Conservation (phyloP, 2,113 vertebrate species). For the Eptesicus fuscus region DNA sequence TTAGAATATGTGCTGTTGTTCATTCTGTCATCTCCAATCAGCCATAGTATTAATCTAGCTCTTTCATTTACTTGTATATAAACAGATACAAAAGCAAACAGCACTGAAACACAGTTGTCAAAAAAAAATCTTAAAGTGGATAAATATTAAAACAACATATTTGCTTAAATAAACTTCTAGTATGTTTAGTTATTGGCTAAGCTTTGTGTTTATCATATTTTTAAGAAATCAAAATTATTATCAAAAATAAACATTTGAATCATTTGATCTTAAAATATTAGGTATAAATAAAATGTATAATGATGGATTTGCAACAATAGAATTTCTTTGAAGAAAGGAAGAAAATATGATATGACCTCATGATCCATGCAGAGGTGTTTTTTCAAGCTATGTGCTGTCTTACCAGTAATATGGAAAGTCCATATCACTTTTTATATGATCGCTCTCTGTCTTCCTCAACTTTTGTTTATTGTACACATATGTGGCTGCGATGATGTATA, state of each 20-base stretch:
- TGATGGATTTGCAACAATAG: background rate
- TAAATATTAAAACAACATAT: background rate
- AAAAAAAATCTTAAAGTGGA: background rate
- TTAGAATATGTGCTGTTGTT: background rate
- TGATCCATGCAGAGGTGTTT: background rate
- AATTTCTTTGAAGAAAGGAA: constrained; percentile 2
- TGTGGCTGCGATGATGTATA: background rate
- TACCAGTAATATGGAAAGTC: background rate
- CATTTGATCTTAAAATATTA: background rate
- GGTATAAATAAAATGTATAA: background rate
- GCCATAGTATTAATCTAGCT: background rate
- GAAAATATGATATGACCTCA: background rate
- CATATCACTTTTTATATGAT: background rate
- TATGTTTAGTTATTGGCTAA: background rate
- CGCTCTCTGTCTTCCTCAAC: background rate
- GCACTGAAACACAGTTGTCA: background rate
- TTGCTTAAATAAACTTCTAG: background rate
- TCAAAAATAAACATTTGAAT: background rate
- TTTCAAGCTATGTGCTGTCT: background rate
- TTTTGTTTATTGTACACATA: background rate
- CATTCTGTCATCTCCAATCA: background rate
- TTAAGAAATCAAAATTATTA: background rate
- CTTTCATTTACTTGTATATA: background rate
- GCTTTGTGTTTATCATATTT: background rate
- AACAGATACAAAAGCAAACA: background rate